Evolutionary conservation across 2,888 invertebrate genomes (phyloP), one percentile per base, ranked within the genome.

Genomic region (Saturnia japonica): DNA sequence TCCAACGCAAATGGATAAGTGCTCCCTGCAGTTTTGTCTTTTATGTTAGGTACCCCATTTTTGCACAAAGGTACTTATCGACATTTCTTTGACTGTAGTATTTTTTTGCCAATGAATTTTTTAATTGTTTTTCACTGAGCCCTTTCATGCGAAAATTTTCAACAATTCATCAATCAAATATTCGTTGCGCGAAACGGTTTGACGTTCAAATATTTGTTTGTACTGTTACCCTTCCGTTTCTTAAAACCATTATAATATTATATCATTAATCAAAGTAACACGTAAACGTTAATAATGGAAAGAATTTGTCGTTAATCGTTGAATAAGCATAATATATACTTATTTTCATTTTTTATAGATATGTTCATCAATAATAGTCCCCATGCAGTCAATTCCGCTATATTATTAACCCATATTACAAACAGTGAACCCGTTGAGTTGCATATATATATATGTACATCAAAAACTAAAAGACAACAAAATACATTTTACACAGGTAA

Each of bases 81-180:
- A 81, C 78, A 83, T 84, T 80, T 85, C 79, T 78, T 85, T 76
- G 80, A 87, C 82, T 84, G 81, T 80, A 80, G 34, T 64, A 51
- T 79, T 79, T 82, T 47, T 84, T 83, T 86, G 40, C 88, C 83
- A 84, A 82, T 88, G 90, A 90, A 90, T 85, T 69, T 74, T 85
- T 85, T 89, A 90, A 91, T 92, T 91, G 91, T 90, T 91, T 88
- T 87, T 84, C 78, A 74, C 72, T 77, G 75, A 81, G 79, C 85
- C 88, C 88, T 88, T 85, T 80, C 81, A 77, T 78, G 80, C 83
- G 82, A 81, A 86, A 88, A 87, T 83, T 75, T 82, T 81, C 80
- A 83, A 83, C 81, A 84, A 78, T 83, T 81, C 79, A 93, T 93
- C 88, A 72, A 91, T 94, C 92, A 91, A 83, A 81, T 75, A 89